A percentile compares a stretch with the other conserved stretches of the same genome.
phyloP scores from a whole-genome alignment of 2,113 vertebrate genomes.

The Dromaius novaehollandiae region DNA sequence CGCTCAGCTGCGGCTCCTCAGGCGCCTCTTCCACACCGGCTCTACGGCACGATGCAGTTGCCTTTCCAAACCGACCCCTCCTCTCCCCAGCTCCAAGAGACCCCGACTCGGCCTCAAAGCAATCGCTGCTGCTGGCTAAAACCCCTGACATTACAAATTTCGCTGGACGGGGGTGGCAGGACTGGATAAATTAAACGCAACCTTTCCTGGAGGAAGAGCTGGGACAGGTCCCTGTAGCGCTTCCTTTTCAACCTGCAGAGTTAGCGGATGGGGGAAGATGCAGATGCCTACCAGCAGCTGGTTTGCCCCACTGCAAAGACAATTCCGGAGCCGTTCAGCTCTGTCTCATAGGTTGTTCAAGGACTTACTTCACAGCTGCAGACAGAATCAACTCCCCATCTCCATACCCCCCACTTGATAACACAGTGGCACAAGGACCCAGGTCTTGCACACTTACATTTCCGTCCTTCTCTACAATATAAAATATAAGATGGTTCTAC shows the following conservation, averaged over 20 bases:
- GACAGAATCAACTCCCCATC: not conserved
- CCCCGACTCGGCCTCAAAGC: not conserved
- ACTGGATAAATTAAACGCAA: not conserved
- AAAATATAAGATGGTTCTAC: not conserved
- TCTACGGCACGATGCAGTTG: not conserved
- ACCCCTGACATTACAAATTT: not conserved
- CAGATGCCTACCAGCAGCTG: not conserved
- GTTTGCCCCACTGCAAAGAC: not conserved
- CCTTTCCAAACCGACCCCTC: not conserved
- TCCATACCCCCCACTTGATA: rapidly evolving
- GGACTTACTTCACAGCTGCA: not conserved
- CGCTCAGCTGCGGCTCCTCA: no score
- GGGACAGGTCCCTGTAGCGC: not conserved
- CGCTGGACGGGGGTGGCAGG: not conserved
- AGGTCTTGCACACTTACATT: not conserved
- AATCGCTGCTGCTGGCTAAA: not conserved
- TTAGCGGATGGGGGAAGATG: not conserved
- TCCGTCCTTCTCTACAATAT: not conserved
- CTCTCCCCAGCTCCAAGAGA: not conserved
- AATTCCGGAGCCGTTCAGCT: not conserved
- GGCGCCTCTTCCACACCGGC: not conserved
- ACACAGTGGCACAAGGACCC: not conserved
- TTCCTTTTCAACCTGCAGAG: not conserved
- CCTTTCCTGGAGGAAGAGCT: not conserved
- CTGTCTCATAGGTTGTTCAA: not conserved